A percentile compares a stretch with the other conserved stretches of the same genome.
These are phyloP conservation scores for Hypothenemus hampei DNA, from an alignment of 1,140 invertebrate species.

Conservation along the genomic window DNA sequence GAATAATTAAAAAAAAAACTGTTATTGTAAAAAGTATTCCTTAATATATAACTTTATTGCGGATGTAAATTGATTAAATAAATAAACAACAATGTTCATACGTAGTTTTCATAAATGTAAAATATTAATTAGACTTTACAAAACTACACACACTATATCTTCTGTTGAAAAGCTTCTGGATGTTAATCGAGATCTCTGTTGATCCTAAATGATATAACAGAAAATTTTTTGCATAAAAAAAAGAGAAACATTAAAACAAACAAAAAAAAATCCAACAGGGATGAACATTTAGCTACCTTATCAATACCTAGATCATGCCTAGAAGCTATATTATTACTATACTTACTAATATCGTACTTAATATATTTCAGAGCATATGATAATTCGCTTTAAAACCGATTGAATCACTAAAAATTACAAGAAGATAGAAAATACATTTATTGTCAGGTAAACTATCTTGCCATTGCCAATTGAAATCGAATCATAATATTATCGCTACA, in stretches of 20 bases:
- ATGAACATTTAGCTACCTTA: slow-evolving; percentile 7
- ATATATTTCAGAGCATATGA: slow-evolving; percentile 3
- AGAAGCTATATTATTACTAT: slow-evolving; percentile 11
- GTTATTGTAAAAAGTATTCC: slow-evolving; percentile 36
- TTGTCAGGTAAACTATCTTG: background rate
- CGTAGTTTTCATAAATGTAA: too few species aligned
- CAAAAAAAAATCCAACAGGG: slow-evolving; percentile 8
- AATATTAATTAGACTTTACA: too few species aligned
- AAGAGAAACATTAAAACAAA: slow-evolving; percentile 8
- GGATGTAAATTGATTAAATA: slow-evolving; percentile 31
- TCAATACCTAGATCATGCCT: slow-evolving; percentile 12
- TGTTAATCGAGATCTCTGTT: too few species aligned
- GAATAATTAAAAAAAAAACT: slow-evolving; percentile 39
- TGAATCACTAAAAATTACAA: background rate
- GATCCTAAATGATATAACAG: slow-evolving; percentile 24
- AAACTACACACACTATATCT: too few species aligned
- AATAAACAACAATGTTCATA: too few species aligned
- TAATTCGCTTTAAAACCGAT: background rate
- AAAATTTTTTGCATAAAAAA: slow-evolving; percentile 14
- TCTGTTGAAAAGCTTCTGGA: too few species aligned
- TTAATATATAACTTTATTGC: slow-evolving; percentile 29
- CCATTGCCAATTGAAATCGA: background rate
- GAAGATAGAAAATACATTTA: background rate
- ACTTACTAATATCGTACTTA: background rate
- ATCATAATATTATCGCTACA: background rate